Conservation (phyloP, 2,888 invertebrate genomes). For the Caenorhabditis sp. region DNA sequence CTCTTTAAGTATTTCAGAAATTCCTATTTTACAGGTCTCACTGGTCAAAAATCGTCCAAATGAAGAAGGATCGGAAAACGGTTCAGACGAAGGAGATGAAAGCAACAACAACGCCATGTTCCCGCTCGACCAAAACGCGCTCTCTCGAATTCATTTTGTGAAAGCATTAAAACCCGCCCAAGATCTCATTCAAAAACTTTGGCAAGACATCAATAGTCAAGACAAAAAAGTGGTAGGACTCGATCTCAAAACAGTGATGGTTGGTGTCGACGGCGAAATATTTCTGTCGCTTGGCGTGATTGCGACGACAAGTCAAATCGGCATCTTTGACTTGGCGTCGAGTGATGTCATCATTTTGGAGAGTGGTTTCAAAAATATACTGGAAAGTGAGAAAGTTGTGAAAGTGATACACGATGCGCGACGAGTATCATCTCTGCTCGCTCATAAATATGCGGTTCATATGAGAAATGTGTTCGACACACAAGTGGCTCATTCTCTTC, state of each 20-base stretch:
- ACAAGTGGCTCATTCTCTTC: constrained; percentile 84
- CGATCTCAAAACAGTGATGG: constrained; percentile 91
- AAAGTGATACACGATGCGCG: constrained; percentile 69
- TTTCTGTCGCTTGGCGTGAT: constrained; percentile 81
- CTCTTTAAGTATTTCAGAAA: background rate
- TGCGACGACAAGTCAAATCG: constrained; percentile 74
- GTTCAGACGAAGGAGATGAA: constrained; percentile 54
- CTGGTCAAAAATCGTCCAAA: constrained; percentile 64
- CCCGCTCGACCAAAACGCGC: constrained; percentile 62
- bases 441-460: constrained; percentile 64
- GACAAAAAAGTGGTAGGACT: constrained; percentile 77
- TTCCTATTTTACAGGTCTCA: constrained; percentile 18
- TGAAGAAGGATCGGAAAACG: constrained; percentile 67
- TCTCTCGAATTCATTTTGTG: constrained; percentile 61
- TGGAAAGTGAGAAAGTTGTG: constrained; percentile 60
- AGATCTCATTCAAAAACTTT: constrained; percentile 58
- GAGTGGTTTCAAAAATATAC: constrained; percentile 64
- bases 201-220: constrained; percentile 56
- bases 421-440: constrained; percentile 59
- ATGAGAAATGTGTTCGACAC: constrained; percentile 69
- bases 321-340: constrained; percentile 67
- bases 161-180: constrained; percentile 67
- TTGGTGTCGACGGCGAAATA: constrained; percentile 81
- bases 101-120: constrained; percentile 63
- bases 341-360: constrained; percentile 66